A percentile compares a stretch with the other conserved stretches of the same genome.
Evolutionary conservation across 2,888 invertebrate species (phyloP).

Genomic region (Watsonalla cultraria): DNA sequence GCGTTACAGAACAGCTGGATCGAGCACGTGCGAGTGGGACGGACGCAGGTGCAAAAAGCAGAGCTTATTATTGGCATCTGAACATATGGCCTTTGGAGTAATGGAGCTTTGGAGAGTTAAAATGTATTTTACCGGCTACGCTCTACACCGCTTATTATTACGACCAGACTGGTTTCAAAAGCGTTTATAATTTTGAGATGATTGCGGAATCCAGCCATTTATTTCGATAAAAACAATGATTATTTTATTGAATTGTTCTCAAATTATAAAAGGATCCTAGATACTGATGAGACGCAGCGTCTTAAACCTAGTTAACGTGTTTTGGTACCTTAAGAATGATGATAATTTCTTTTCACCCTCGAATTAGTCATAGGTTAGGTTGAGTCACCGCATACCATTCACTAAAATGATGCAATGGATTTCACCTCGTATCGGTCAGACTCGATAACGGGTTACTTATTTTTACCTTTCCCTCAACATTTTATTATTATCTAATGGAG

Average conservation of each 20-base stretch:
- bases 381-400: constrained; percentile 40
- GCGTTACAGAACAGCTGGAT: constrained; percentile 51
- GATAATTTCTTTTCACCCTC: background rate
- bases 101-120: constrained; percentile 19
- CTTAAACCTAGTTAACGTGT: background rate
- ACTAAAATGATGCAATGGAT: constrained; percentile 14
- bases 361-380: constrained; percentile 31
- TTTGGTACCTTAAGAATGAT: background rate
- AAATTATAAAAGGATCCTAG: no score
- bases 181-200: background rate
- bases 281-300: no score
- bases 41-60: constrained; percentile 67
- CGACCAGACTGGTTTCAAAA: background rate
- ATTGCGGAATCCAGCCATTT: no score
- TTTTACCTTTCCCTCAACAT: background rate
- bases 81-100: constrained; percentile 49
- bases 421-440: constrained; percentile 4
- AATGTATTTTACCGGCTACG: constrained; percentile 20
- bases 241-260: background rate
- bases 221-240: no score
- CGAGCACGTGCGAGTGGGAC: constrained; percentile 68
- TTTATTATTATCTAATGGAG: background rate
- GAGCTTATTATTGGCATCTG: constrained; percentile 45
- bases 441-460: background rate
- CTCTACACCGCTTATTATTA: constrained; percentile 27